phyloP scores from a whole-genome alignment of 1,140 invertebrate genomes.

The Cecropterus lyciades region DNA sequence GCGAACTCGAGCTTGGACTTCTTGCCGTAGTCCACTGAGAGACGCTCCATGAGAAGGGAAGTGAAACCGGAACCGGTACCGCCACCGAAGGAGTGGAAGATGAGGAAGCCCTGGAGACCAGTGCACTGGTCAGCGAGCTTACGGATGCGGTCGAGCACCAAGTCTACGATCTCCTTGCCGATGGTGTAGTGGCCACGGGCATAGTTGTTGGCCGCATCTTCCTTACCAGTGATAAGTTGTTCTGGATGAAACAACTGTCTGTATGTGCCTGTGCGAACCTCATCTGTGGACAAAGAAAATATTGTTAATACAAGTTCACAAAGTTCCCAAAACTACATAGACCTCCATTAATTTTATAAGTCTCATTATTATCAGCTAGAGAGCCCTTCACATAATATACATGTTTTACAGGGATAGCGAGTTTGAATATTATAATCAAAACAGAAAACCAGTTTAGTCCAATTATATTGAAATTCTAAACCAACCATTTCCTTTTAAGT shows the following conservation, averaged over 20 bases:
- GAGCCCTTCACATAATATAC: no score
- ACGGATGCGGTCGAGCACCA: constrained; percentile 91
- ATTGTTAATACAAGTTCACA: no score
- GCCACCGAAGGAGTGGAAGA: no score
- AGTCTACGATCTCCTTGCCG: constrained; percentile 94
- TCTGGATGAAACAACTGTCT: constrained; percentile 94
- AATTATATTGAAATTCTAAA: no score
- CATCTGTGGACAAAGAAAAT: constrained; percentile 78
- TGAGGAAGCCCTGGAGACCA: constrained; percentile 94
- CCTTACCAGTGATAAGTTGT: constrained; percentile 93
- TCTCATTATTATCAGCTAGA: no score
- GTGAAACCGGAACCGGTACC: constrained; percentile 96
- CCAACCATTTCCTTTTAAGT: no score
- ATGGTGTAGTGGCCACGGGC: constrained; percentile 96
- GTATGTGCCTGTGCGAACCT: constrained; percentile 93
- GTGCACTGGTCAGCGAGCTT: constrained; percentile 95
- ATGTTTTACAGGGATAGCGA: no score
- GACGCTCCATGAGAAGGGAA: constrained; percentile 94
- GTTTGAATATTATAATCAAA: no score
- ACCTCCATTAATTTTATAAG: no score
- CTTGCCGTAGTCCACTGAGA: constrained; percentile 95
- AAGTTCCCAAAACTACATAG: no score
- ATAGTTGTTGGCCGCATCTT: constrained; percentile 96
- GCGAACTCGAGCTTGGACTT: constrained; percentile 96
- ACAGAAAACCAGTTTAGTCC: no score